Evolutionary conservation across 2,888 invertebrate genomes (phyloP).

Genomic region (Chalcosyrphus nemorum): DNA sequence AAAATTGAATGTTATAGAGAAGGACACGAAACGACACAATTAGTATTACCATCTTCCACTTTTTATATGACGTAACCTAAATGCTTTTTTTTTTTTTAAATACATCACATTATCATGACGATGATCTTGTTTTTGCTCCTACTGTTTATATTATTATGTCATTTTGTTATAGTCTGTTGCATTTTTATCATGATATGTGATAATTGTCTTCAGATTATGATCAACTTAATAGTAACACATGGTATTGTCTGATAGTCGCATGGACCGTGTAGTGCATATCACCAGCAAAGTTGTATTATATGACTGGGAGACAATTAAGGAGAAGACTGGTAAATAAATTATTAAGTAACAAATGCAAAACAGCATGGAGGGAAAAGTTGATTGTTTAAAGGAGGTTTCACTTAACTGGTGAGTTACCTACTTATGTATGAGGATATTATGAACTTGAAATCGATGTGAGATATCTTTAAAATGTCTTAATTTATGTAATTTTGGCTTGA

Average conservation of each 20-base stretch:
- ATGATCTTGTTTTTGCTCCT: background rate
- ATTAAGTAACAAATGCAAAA: background rate
- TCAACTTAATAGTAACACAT: constrained; percentile 27
- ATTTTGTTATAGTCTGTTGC: constrained; percentile 24
- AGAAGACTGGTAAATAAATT: background rate
- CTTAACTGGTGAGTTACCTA: too few species aligned
- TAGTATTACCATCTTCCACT: background rate
- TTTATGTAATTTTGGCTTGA: too few species aligned
- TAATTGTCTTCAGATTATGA: constrained; percentile 19
- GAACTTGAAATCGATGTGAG: too few species aligned
- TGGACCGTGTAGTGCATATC: background rate
- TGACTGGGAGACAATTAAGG: background rate
- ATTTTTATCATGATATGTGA: constrained; percentile 26
- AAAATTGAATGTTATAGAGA: background rate
- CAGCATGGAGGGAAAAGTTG: too few species aligned
- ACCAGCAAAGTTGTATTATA: too few species aligned
- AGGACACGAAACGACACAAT: background rate
- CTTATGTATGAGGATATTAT: too few species aligned
- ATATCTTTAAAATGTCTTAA: too few species aligned
- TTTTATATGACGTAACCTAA: constrained; percentile 6
- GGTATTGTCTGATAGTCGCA: background rate
- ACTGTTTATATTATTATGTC: constrained; percentile 25
- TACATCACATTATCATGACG: constrained; percentile 2
- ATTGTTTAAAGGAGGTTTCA: too few species aligned
- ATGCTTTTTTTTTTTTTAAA: background rate